Evolutionary conservation across 92 coral and sea anemone species (phyloP), one percentile per base, ranked within the genome.

Genomic region (Actinernus sp.): DNA sequence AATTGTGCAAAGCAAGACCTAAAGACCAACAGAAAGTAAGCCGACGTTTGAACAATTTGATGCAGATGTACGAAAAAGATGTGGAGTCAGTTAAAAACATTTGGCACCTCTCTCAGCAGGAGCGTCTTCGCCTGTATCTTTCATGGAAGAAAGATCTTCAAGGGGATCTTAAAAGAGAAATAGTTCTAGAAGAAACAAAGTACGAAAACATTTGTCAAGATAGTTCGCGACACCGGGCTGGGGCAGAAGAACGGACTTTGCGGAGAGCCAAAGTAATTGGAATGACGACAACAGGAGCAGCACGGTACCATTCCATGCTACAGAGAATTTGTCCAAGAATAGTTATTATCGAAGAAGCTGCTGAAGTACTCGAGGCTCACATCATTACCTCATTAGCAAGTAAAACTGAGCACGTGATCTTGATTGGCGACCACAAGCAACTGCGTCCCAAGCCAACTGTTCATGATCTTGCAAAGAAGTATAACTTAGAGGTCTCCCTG

Each of bases 351-450:
- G 92, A 89, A 49, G 96, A 89, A 59, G 96, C 96, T 26, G 96
- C 96, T 32, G 96, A 89, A 38, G 96, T 89, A 1, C 71, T 89
- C 32, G 96, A 89, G 39, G 88, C 90, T 2, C 96, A 89, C 29
- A 81, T 89, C 41, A 58, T 84, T 17, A 89, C 96, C 26, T 75
- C 96, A 13, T 67, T 90, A 11, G 63, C 92, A 16, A 65, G 61
- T 12, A 63, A 64, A 44, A 80, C 88, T 3, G 79, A 90, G 47
- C 92, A 85, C 47, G 65, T 87, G 3, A 80, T 90, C 26, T 65
- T 90, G 34, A 90, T 90, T 73, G 96, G 96, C 7, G 96, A 90
- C 71, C 96, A 90, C 77, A 80, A 90, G 34, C 96, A 90, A 32
- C 81, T 90, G 23, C 73, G 90, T 13, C 96, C 96, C 26, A 90